Percentiles rank a stretch among this genome's conserved stretches.
Evolutionary conservation across 2,888 invertebrate species (phyloP).

Genomic region (Gastracanthus pulcherrimus): DNA sequence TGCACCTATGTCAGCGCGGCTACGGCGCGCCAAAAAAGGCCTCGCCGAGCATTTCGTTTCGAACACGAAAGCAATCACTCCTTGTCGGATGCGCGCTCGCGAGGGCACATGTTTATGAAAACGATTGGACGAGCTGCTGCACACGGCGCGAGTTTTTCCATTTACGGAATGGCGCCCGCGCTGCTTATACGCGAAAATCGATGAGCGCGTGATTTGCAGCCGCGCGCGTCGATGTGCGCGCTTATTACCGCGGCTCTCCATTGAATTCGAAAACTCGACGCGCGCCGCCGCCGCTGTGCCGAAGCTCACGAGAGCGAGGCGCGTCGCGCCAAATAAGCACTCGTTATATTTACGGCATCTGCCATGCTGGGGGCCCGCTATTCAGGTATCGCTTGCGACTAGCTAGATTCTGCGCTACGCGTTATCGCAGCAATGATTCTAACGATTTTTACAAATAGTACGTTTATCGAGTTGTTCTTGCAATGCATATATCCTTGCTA

Average conservation of each 20-base stretch:
- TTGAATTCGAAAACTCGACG: slow-evolving; percentile 28
- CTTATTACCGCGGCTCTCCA: neutral
- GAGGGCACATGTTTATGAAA: slow-evolving; percentile 16
- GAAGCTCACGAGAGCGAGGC: neutral
- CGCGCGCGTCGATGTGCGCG: neutral
- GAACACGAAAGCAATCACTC: slow-evolving; percentile 38
- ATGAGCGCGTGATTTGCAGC: neutral
- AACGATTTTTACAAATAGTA: too few relatives aligned
- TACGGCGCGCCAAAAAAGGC: neutral
- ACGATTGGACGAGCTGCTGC: slow-evolving; percentile 8
- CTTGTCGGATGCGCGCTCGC: slow-evolving; percentile 38
- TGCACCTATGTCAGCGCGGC: slow-evolving; percentile 24
- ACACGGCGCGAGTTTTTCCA: neutral
- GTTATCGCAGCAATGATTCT: too few relatives aligned
- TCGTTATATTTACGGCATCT: slow-evolving; percentile 19
- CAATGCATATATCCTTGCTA: too few relatives aligned
- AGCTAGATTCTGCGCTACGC: too few relatives aligned
- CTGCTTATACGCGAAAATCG: neutral
- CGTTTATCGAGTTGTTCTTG: too few relatives aligned
- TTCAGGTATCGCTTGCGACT: too few relatives aligned
- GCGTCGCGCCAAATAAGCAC: slow-evolving; percentile 25
- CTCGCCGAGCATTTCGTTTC: neutral
- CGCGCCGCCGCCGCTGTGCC: neutral
- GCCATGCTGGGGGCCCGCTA: neutral
- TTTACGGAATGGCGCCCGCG: neutral